Evolutionary conservation across 2,113 vertebrate genomes (phyloP).

Genomic region (Ciconia stormi): DNA sequence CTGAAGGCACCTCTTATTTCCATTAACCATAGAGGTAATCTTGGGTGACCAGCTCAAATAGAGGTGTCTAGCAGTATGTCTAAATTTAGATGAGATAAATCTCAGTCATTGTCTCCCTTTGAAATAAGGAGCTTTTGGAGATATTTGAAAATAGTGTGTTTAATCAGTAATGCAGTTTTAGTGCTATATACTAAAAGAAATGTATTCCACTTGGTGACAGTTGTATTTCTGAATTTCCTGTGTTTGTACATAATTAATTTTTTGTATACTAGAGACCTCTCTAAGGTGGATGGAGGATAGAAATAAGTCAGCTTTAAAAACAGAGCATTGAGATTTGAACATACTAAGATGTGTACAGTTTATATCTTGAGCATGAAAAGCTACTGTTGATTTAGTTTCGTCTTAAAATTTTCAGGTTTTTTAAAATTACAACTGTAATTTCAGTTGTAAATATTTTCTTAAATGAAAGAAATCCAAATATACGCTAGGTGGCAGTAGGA

Average conservation of each 20-base stretch:
- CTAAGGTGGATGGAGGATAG: not conserved
- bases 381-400: not conserved
- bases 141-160: not conserved
- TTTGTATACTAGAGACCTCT: not conserved
- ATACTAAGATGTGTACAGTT: not conserved
- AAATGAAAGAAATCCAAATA: not conserved
- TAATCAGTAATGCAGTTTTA: not conserved
- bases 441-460: not conserved
- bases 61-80: not conserved
- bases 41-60: not conserved
- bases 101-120: not conserved
- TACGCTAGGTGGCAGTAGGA: slow-evolving; percentile 75
- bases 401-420: not conserved
- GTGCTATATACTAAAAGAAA: not conserved
- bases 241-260: not conserved
- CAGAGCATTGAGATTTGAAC: not conserved
- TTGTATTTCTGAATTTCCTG: not conserved
- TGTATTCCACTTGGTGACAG: not conserved
- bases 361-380: not conserved
- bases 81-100: not conserved
- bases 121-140: not conserved
- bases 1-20: not conserved
- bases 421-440: not conserved
- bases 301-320: not conserved
- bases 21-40: not conserved